Evolutionary conservation across 2,113 vertebrate genomes (phyloP).

Genomic region (Indri indri): DNA sequence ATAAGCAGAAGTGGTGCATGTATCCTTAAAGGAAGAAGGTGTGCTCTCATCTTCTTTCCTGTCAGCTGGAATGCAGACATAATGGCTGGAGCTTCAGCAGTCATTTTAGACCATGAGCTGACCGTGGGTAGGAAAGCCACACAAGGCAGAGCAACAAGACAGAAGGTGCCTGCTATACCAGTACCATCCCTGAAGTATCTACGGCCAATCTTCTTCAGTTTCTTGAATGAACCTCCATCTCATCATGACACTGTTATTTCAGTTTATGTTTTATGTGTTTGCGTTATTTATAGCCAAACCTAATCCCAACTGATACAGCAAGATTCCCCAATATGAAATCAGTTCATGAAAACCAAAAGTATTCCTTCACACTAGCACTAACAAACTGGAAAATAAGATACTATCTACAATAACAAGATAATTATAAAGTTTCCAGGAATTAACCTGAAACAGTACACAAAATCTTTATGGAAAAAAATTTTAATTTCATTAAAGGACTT

Average conservation of each 20-base stretch:
- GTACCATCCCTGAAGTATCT: not conserved
- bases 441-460: not conserved
- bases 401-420: not conserved
- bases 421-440: not conserved
- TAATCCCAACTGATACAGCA: not conserved
- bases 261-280: not conserved
- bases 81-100: not conserved
- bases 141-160: not conserved
- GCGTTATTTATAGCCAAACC: not conserved
- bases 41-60: not conserved
- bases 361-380: not conserved
- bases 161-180: not conserved
- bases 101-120: not conserved
- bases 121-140: not conserved
- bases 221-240: conserved; percentile 15
- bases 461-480: not conserved
- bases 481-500: conserved; percentile 1
- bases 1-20: not conserved
- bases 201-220: not conserved
- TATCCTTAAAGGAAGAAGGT: not conserved
- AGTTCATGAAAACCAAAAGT: not conserved
- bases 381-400: conserved; percentile 37
- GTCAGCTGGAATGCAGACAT: not conserved
- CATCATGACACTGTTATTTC: not conserved
- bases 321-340: not conserved